These are phyloP conservation scores for Siderastrea siderea DNA, from an alignment of 92 coral and sea anemone genomes.

Conservation along the genomic window DNA sequence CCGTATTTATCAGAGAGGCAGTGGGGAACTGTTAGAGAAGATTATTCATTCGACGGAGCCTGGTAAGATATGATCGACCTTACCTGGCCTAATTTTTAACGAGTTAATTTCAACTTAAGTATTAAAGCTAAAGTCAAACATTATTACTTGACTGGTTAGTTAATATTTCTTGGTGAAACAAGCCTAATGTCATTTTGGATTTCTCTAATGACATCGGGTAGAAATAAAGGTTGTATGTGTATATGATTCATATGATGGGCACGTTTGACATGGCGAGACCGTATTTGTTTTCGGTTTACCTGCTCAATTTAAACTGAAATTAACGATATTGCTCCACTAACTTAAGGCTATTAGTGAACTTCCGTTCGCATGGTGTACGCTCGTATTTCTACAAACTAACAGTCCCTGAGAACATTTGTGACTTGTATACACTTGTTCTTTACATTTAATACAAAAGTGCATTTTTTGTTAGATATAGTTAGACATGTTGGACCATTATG, in stretches of 20 bases:
- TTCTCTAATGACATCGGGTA: neutral
- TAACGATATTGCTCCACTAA: too few species aligned
- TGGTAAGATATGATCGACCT: conserved; percentile 66
- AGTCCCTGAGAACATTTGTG: too few species aligned
- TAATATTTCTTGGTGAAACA: too few species aligned
- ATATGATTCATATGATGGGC: neutral
- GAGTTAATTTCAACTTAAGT: neutral
- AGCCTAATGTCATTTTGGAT: too few species aligned
- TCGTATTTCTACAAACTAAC: too few species aligned
- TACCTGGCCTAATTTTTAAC: too few species aligned
- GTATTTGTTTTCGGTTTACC: neutral
- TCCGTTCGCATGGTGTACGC: too few species aligned
- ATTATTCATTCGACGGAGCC: conserved; percentile 91
- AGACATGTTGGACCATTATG: too few species aligned
- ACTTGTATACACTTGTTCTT: too few species aligned
- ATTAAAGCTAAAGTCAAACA: neutral
- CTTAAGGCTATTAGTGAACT: too few species aligned
- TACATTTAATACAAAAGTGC: too few species aligned
- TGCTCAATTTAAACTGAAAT: neutral
- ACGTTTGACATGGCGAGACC: neutral
- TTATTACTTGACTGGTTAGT: neutral
- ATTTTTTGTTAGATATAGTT: too few species aligned
- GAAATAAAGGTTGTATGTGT: neutral
- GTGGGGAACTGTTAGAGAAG: conserved; percentile 99
- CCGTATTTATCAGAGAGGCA: conserved; percentile 98